Evolutionary conservation across 1,140 invertebrate genomes (phyloP), one percentile per base, ranked within the genome.

Genomic region (Drosophila erecta): DNA sequence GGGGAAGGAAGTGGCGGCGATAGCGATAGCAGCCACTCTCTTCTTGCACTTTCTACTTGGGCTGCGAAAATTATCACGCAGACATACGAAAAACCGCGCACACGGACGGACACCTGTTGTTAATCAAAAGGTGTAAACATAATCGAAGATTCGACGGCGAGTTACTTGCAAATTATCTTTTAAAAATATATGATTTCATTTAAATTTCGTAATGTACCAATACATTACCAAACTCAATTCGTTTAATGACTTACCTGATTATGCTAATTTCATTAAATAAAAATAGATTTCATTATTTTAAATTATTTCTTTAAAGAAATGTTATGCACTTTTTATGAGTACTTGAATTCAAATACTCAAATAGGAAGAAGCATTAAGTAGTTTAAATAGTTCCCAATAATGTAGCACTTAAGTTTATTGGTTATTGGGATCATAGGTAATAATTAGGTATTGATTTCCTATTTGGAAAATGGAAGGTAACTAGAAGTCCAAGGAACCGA

Each of bases 41-140:
- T 37, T 41, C 50, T 43, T 76, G 73, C 73, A 76, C 74, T 76
- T 76, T 76, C 74, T 76, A 67, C 60, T 76, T 54, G 40, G 37
- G 22, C 49, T 57, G 59, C 72, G 50, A 75, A 71, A 71, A 44
- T 50, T 65, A 51, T 46, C 49, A 56, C 41, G 10, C 30, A 70
- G n/a, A 73, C 35, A 61, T 17, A 24, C 38, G n/a, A 22, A 71
- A 14, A 50, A 8, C 37, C 30, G 44, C 35, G 20, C 20, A 58
- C 35, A 47, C 49, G 47, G 15, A 44, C 73, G 47, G 15, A 44
- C 73, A 76, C 73, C 73, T 76, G 73, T 76, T 76, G 73, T 75
- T 74, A 73, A 54, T 71, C 66, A 17, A 41, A 46, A 50, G 57
- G 35, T 46, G 10, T 40, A 54, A n/a, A 41, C 10, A 60, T 44